phyloP scores from a whole-genome alignment of 2,113 vertebrate species.

The western clawed frog (Xenopus tropicalis) region UCB_Xtro_10.0 CM004443.2:158504001-158504500 shows the following conservation, averaged over 20 bases:
- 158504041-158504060: no score
- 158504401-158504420: background rate
- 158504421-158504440: background rate
- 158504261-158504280: constrained; percentile 25
- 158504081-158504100: no score
- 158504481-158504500: background rate
- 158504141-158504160: no score
- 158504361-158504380: constrained; percentile 11
- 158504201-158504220: constrained; percentile 63
- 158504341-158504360: constrained; percentile 12
- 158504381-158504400: background rate
- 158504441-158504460: background rate
- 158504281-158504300: constrained; percentile 18
- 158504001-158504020: no score
- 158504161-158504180: constrained; percentile 49
- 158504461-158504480: background rate
- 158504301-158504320: constrained; percentile 13
- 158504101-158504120: no score
- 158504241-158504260: constrained; percentile 46
- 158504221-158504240: constrained; percentile 58
- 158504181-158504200: constrained; percentile 52
- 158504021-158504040: no score
- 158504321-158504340: constrained; percentile 6
- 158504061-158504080: no score
- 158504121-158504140: no score